Evolutionary conservation across 1,140 invertebrate species (phyloP), one percentile per base, ranked within the genome.

Genomic region (Ruditapes philippinarum): DNA sequence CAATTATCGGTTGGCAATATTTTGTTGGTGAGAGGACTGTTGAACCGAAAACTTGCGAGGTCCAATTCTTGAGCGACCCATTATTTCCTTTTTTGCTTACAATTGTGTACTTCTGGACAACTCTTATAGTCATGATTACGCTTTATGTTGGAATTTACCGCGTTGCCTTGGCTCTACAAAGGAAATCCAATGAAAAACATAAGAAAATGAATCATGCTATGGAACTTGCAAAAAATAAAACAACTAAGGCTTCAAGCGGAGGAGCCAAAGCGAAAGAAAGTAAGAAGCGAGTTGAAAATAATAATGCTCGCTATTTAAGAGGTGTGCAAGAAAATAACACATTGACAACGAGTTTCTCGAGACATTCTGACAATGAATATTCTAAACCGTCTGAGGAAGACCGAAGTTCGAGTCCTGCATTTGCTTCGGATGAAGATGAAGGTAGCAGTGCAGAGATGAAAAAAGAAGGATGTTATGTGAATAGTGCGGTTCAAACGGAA

Each of bases 1-100:
- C 98, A 81, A 99, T 99, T 90, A 99, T 99, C 94, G 99, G 99
- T 40, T 99, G 99, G 99, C 99, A 99, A 95, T 98, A 99, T 95
- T 99, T 99, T 94, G 97, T 99, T 45, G 99, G 99, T 1, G 98
- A 98, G 93, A 96, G 94, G 33, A 95, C 94, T 0, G 92, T 94
- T 28, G 96, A 97, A 87, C 97, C 98, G 0, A 98, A 98, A 11
- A 97, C 99, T 95, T 99, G 99, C 95, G 98, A 98, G 54, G 99
- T 99, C 1, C 99, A 99, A 96, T 99, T 99, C 96, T 97, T 99
- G 54, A 99, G 99, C 96, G 98, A 99, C 96, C 99, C 99, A 0
- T 97, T 99, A 36, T 99, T 99, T 96, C 99, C 99, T 94, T 99
- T 98, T 45, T 98, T 98, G n/a, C 96, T 99, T 33, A 99, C 99